Base-by-base conservation (phyloP, 2,113 vertebrate genomes). In the Halichoerus grypus region DNA sequence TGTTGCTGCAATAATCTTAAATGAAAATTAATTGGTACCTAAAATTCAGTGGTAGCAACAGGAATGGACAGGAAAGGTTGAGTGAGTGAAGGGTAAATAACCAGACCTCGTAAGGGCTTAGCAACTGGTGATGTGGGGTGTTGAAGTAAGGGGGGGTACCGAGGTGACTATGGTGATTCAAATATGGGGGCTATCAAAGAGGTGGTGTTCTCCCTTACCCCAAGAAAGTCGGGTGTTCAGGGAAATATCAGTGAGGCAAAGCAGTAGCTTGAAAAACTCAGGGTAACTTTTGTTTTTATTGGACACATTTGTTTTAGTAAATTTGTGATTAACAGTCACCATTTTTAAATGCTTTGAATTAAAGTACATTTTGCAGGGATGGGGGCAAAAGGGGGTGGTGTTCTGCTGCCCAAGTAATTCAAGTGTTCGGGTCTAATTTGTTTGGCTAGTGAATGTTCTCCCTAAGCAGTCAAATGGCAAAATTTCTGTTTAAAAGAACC, bases 311-410 rank as follows among this genome's bases (percentile, higher is more conserved):
- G 61, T 94, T 95, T 85, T 82, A 91, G 76, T 95, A 53, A 77
- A 84, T 95, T 82, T 28, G 15, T 87, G 33, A 71, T 77, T 90
- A 92, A 71, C 49, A 61, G 31, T 77, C 19, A 83, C 39, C 65
- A 53, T 94, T 91, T 92, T 69, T 59, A 88, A 96, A 87, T 86
- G 83, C 63, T 96, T 93, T 80, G 89, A 83, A 39, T 55, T 91
- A 74, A 93, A 88, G 63, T 74, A 71, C 63, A 15, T 95, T 94
- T 79, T 79, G 26, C 16, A 19, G 46, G 63, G 15, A 18, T 9
- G 71, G 39, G 39, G 9, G 16, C 4, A 28, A 16, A 49, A 53
- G 31, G 28, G 49, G 19, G 18, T 46, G 42, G 14, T 22, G 42
- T 65, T 97, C 22, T 92, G 6, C 31, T 85, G 55, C 24, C 39